Percentiles rank a stretch among this genome's conserved stretches.
Conservation (phyloP, 2,113 vertebrate species). For the Vulpes vulpes region DNA sequence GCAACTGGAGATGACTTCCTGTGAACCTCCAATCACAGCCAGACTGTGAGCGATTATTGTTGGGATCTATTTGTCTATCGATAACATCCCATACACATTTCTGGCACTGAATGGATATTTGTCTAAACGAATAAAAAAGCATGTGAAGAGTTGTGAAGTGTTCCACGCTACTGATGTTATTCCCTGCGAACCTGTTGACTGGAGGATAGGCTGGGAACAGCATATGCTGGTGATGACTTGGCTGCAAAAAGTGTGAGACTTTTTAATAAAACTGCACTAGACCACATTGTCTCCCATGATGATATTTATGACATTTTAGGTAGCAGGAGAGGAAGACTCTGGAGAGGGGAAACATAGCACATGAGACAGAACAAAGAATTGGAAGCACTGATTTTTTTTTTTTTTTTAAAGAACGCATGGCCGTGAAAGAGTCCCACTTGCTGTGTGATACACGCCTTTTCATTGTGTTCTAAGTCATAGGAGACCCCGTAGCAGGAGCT, state of each 20-base stretch:
- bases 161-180: slow-evolving; percentile 37
- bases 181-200: slow-evolving; percentile 63
- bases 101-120: neutral
- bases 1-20: neutral
- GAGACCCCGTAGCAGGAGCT: slow-evolving; percentile 49
- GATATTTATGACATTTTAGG: slow-evolving; percentile 66
- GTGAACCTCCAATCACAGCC: neutral
- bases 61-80: neutral
- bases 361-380: slow-evolving; percentile 47
- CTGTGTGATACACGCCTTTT: slow-evolving; percentile 49
- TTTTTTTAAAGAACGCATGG: neutral
- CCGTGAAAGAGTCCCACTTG: neutral
- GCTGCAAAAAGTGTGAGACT: slow-evolving; percentile 59
- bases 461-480: slow-evolving; percentile 48
- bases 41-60: neutral
- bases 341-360: slow-evolving; percentile 45
- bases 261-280: slow-evolving; percentile 73
- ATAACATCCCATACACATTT: neutral
- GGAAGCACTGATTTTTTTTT: slow-evolving; percentile 24
- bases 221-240: slow-evolving; percentile 61
- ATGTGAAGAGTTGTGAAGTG: neutral
- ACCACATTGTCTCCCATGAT: slow-evolving; percentile 57
- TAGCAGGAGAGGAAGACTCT: slow-evolving; percentile 56
- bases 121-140: slow-evolving; percentile 25
- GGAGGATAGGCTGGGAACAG: slow-evolving; percentile 44